Base-by-base conservation (phyloP, 2,888 invertebrate species). In the Strigamia crassipes region DNA sequence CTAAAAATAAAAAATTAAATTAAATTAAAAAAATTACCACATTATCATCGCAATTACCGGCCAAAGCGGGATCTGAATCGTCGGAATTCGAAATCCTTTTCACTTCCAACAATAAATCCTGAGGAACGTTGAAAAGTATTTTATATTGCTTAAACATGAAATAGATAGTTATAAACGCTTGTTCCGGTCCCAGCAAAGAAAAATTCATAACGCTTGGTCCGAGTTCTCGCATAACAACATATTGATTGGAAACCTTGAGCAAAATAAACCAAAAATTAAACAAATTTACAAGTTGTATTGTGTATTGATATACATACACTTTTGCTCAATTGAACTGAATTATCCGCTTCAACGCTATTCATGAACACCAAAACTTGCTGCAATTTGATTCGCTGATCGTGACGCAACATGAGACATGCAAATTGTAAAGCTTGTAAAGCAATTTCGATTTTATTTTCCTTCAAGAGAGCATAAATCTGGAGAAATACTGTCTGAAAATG, bases 391-490 rank as follows among this genome's bases (percentile, higher is more conserved):
- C 56, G 42, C 15, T 78, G 78, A 21, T 78, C 42, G 23, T 61
- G 79, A 0, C 78, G 78, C 4, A 82, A 31, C 38, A 82, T 23
- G 10, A 82, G 78, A 15, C 46, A 31, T 13, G 78, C 78, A n/a
- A 82, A 73, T 34, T 78, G 82, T 8, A 51, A 31, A 51, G 82
- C 82, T 31, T 78, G 78, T 5, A 51, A 31, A 10, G 82, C 82
- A 10, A 46, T 18, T 5, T 31, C n/a, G 78, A 27, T 78, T 38
- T 21, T 27, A 42, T 61, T 61, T 51, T 78, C 42, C 21, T 82
- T 82, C 12, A 82, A 27, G 12, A 78, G 51, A 8, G n/a, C 78
- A 18, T 78, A 38, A 27, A 82, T 56, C 13, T 46, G 23, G 1
- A 78, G 46, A 34, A 82, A 82, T 13, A 82, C 51, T 23, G 78